Conservation (phyloP, 1,140 invertebrate genomes). For the Drosophila sp. region DNA sequence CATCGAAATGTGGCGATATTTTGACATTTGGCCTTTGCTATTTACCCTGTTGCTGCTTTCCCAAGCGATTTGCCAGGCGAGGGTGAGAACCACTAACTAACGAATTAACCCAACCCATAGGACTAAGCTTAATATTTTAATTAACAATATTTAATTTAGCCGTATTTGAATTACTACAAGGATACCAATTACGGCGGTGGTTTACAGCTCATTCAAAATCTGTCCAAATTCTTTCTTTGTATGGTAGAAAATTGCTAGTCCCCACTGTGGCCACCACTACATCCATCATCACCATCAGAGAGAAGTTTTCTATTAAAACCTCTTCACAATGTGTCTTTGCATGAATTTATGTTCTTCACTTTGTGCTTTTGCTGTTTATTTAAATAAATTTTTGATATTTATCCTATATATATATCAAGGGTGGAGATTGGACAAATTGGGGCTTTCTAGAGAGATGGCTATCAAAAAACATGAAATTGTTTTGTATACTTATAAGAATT, state of each 20-base stretch:
- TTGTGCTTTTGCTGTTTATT: slow-evolving; percentile 6
- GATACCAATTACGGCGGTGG: too few relatives aligned
- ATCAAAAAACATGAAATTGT: not conserved
- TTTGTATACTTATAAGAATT: slow-evolving; percentile 13
- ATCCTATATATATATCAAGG: not conserved
- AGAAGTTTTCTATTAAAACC: too few relatives aligned
- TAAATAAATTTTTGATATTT: not conserved
- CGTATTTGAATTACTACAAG: too few relatives aligned
- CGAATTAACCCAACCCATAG: too few relatives aligned
- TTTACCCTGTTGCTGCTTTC: not conserved
- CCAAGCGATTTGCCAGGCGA: not conserved
- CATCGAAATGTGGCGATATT: slow-evolving; percentile 19
- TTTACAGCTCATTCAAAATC: too few relatives aligned
- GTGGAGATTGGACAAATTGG: not conserved
- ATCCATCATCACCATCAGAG: too few relatives aligned
- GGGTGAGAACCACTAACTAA: not conserved
- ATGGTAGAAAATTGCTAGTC: too few relatives aligned
- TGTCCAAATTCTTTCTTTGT: too few relatives aligned
- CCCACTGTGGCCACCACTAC: too few relatives aligned
- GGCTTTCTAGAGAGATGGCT: not conserved
- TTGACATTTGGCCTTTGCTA: not conserved
- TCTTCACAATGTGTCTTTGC: not conserved
- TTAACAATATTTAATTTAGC: not conserved
- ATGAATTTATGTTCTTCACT: not conserved
- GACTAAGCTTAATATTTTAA: not conserved